phyloP scores from a whole-genome alignment of 2,113 vertebrate genomes.

The Python bivittatus region DNA sequence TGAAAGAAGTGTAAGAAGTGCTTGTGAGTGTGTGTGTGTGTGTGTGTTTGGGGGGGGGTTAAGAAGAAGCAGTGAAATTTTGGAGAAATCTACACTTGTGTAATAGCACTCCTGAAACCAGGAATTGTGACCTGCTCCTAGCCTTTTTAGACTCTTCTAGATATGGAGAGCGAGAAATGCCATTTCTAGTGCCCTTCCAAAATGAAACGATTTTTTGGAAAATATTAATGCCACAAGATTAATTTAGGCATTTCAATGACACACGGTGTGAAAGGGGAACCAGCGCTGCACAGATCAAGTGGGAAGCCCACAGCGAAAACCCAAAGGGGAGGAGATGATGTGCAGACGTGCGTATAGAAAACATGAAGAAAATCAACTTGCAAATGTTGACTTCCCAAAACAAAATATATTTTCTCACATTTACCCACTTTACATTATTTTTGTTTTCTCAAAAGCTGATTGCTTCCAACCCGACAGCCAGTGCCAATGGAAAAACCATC shows the following conservation, averaged over 20 bases:
- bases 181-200: neutral
- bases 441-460: neutral
- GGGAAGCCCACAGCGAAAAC: slow-evolving; percentile 13
- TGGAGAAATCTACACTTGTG: neutral
- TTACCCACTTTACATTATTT: neutral
- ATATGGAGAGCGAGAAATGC: neutral
- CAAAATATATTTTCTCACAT: slow-evolving; percentile 11
- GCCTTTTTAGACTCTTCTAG: neutral
- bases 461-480: slow-evolving; percentile 21
- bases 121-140: neutral
- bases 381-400: slow-evolving; percentile 2
- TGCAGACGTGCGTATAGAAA: neutral
- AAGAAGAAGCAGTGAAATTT: neutral
- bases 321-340: neutral
- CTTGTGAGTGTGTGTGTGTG: neutral
- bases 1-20: slow-evolving; percentile 4
- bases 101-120: neutral
- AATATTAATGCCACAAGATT: slow-evolving; percentile 19
- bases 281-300: neutral
- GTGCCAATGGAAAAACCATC: slow-evolving; percentile 49
- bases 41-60: neutral
- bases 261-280: slow-evolving; percentile 23
- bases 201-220: slow-evolving; percentile 16
- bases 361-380: neutral
- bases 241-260: slow-evolving; percentile 13